These are phyloP conservation scores for Brachionus plicatilis DNA, from an alignment of 1,140 invertebrate species.

Conservation along the genomic window DNA sequence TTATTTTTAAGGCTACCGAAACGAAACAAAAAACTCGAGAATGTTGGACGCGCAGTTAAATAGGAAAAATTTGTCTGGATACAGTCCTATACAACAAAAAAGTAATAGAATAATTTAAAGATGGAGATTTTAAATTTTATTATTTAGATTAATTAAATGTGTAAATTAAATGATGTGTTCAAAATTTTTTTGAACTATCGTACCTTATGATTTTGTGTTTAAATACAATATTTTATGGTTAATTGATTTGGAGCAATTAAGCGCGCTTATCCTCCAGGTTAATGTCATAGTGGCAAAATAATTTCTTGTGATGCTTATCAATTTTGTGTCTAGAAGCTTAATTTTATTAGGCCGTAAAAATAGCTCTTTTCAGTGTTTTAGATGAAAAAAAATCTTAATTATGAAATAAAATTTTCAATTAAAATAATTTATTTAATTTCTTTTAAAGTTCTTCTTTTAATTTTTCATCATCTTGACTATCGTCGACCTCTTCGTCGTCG, in stretches of 20 bases:
- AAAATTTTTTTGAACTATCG: neutral
- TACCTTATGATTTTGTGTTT: neutral
- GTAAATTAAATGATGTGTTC: neutral
- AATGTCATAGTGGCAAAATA: neutral
- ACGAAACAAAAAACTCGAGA: neutral
- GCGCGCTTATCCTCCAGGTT: neutral
- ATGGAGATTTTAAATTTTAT: too few relatives aligned
- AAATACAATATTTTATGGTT: slow-evolving; percentile 19
- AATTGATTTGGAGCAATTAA: neutral
- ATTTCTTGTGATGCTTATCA: neutral
- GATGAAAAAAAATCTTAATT: neutral
- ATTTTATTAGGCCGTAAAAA: neutral
- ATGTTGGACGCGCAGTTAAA: neutral
- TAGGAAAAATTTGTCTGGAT: neutral
- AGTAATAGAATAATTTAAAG: neutral
- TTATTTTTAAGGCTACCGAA: neutral
- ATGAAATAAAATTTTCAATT: neutral
- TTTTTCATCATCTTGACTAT: neutral
- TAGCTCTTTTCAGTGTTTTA: neutral
- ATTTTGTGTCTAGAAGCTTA: neutral
- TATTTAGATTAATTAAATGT: neutral
- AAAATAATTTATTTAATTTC: neutral
- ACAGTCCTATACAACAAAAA: neutral
- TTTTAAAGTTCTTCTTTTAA: neutral
- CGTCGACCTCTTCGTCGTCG: neutral